Conservation (phyloP, 2,113 vertebrate species). For the Mus spicilegus region DNA sequence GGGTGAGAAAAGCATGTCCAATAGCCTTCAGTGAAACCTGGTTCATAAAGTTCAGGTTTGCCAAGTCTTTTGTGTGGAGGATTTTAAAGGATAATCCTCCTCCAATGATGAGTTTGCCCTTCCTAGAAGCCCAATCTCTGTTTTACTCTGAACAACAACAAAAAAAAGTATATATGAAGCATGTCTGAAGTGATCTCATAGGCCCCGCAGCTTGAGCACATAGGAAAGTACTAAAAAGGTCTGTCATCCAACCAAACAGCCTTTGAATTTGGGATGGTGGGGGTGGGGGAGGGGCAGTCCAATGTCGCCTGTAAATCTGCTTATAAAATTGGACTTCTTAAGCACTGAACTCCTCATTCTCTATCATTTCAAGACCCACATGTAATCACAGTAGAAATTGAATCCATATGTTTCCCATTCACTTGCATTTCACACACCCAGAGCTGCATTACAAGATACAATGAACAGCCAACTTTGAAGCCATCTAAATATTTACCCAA, state of each 20-base stretch:
- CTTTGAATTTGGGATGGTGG: neutral
- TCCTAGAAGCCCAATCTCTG: slow-evolving; percentile 61
- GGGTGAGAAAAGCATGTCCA: neutral
- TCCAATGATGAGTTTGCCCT: neutral
- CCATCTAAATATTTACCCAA: neutral
- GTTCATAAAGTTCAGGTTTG: neutral
- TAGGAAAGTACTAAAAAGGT: neutral
- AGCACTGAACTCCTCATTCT: slow-evolving; percentile 31
- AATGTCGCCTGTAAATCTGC: slow-evolving; percentile 33
- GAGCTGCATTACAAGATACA: slow-evolving; percentile 48
- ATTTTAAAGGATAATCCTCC: slow-evolving; percentile 27
- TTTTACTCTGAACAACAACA: slow-evolving; percentile 46
- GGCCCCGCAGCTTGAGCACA: neutral
- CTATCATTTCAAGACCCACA: slow-evolving; percentile 57
- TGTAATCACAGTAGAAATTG: slow-evolving; percentile 49
- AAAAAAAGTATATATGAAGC: slow-evolving; percentile 26
- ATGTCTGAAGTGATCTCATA: neutral
- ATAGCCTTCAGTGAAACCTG: neutral
- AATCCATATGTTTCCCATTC: slow-evolving; percentile 66
- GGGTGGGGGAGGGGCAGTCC: neutral
- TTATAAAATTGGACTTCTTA: slow-evolving; percentile 58
- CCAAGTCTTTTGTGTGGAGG: neutral
- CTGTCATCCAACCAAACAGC: neutral
- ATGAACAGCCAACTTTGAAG: slow-evolving; percentile 17
- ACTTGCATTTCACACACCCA: slow-evolving; percentile 45